Evolutionary conservation across 1,140 invertebrate species (phyloP), one percentile per base, ranked within the genome.

Genomic region (Lordiphosa stackelbergi): DNA sequence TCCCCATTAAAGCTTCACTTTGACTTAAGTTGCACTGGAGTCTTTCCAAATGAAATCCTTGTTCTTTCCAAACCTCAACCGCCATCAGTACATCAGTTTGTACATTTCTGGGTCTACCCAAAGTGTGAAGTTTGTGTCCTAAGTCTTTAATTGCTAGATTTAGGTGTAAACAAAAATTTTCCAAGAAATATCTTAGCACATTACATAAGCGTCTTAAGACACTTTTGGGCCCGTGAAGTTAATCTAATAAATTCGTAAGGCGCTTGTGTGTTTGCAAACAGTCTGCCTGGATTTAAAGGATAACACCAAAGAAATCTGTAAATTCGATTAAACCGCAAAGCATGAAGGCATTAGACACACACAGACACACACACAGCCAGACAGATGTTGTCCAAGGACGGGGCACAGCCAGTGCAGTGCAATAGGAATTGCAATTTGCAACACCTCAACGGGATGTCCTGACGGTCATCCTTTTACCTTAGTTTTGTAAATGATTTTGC

Each of bases 311-410:
- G 13, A 81, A 83, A 81, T 81, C 77, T 81, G 59, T 69, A 73
- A 81, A 81, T 62, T 81, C 77, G 77, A 81, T 81, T 81, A 81
- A 81, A 83, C 77, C 78, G 77, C 77, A 81, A 60, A 77, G 78
- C 77, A 81, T 81, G 77, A 61, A 65, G 16, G 47, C 51, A 49
- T 54, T 66, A 58, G 55, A 46, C 53, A 66, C 34, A 66, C 34
- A 49, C 56, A 37, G 22, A 53, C 16, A 47, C 10, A 36, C 4
- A 35, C 7, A n/a, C 16, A 40, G 41, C 22, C 12, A 41, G 47
- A 48, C n/a, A 65, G 52, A 42, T 55, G 52, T 48, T 49, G 48
- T n/a, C 42, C 66, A 70, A 70, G 66, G 66, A 63, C 65, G 13
- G 12, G 31, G 55, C 57, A 43, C 45, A 54, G 70, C 77, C 57